Evolutionary conservation across 2,888 invertebrate genomes (phyloP).

Genomic region (Seladonia tumulorum): DNA sequence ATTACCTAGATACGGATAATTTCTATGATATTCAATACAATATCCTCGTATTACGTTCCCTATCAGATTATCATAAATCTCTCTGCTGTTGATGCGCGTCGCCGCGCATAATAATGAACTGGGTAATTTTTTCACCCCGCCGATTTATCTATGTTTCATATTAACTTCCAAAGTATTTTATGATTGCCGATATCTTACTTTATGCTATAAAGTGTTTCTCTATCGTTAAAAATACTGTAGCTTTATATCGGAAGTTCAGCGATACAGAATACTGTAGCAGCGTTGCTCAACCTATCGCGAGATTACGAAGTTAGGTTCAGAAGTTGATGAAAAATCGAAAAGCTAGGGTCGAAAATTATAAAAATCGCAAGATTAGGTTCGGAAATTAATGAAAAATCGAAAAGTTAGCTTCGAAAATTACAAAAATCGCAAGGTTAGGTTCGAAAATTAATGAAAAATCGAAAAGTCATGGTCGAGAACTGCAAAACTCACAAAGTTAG

Average conservation of each 20-base stretch:
- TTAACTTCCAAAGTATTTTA: neutral
- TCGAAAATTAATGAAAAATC: too few species aligned
- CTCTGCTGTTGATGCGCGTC: constrained; percentile 33
- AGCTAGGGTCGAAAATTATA: too few species aligned
- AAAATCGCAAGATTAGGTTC: too few species aligned
- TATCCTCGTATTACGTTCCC: constrained; percentile 52
- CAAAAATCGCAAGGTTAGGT: too few species aligned
- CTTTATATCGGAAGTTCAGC: neutral
- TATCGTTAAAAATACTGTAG: neutral
- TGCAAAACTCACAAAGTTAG: too few species aligned
- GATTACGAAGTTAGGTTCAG: too few species aligned
- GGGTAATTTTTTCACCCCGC: constrained; percentile 31
- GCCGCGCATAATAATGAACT: constrained; percentile 45
- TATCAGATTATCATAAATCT: constrained; percentile 52
- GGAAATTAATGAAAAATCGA: too few species aligned
- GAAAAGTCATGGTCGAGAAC: too few species aligned
- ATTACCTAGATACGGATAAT: constrained; percentile 39
- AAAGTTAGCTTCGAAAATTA: too few species aligned
- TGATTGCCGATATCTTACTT: constrained; percentile 8
- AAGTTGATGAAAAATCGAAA: too few species aligned
- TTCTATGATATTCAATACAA: constrained; percentile 54
- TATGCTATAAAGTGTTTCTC: neutral
- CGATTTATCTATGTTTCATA: constrained; percentile 45
- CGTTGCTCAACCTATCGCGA: neutral
- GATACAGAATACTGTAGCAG: neutral